A percentile compares a stretch with the other conserved stretches of the same genome.
Conservation (phyloP, 1,140 invertebrate species). For the Trissolcus basalis region DNA sequence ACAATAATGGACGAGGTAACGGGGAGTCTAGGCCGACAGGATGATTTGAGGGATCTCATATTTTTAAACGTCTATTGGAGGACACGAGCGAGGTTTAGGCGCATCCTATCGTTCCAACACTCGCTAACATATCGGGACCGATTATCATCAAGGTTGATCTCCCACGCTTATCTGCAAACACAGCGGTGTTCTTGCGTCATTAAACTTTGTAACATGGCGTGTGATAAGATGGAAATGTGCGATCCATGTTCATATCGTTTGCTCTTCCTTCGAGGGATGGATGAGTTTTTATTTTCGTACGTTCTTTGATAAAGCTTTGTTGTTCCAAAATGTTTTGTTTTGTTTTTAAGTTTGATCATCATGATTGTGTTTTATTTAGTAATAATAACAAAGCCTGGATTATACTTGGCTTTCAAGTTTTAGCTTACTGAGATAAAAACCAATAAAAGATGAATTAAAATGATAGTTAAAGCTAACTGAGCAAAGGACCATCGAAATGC, state of each 20-base stretch:
- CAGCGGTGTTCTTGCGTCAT: slow-evolving; percentile 54
- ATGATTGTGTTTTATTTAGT: no score
- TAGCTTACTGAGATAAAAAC: no score
- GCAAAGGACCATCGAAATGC: no score
- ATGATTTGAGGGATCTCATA: slow-evolving; percentile 17
- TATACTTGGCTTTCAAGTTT: no score
- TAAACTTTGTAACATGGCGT: slow-evolving; percentile 30
- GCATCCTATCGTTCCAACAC: slow-evolving; percentile 61
- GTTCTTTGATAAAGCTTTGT: no score
- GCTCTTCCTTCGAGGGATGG: no score
- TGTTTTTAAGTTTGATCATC: no score
- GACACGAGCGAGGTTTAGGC: slow-evolving; percentile 46
- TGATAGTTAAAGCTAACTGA: no score
- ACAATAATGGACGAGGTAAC: slow-evolving; percentile 1
- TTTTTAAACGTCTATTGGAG: slow-evolving; percentile 41
- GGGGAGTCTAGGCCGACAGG: neutral
- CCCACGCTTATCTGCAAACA: slow-evolving; percentile 61
- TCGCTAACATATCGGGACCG: slow-evolving; percentile 63
- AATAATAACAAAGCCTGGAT: no score
- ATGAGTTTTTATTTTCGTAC: no score
- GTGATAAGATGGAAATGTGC: slow-evolving; percentile 30
- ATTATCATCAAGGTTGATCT: slow-evolving; percentile 59
- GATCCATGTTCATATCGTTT: slow-evolving; percentile 6
- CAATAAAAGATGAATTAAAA: no score
- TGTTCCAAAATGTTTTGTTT: no score